Percentiles rank a stretch among this genome's conserved stretches.
Conservation (phyloP, 2,113 vertebrate species). For the Lichenostomus cassidix region DNA sequence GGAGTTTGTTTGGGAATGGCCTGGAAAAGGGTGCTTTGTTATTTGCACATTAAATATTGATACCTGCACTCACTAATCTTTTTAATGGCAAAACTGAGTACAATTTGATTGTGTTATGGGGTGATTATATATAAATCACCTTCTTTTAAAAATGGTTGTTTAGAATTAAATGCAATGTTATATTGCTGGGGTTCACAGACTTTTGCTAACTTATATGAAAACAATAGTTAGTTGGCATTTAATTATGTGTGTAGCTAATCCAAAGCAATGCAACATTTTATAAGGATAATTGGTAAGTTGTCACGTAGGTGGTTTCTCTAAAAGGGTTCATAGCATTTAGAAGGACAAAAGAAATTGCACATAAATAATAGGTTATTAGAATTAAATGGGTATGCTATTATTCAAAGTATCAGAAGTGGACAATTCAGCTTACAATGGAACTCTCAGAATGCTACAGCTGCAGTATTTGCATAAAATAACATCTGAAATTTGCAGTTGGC, state of each 20-base stretch:
- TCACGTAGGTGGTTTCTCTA: constrained; percentile 21
- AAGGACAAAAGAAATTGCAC: constrained; percentile 32
- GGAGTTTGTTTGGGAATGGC: not conserved
- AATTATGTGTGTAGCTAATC: constrained; percentile 14
- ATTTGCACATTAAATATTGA: not conserved
- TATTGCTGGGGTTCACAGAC: not conserved
- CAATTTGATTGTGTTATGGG: not conserved
- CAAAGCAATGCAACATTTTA: not conserved
- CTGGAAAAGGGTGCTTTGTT: not conserved
- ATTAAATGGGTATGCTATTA: constrained; percentile 3
- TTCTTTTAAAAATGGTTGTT: not conserved
- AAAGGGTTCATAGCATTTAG: constrained; percentile 17
- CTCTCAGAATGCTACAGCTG: not conserved
- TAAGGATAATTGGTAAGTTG: constrained; percentile 18
- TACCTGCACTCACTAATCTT: not conserved
- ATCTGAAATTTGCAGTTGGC: not conserved
- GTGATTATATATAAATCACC: not conserved
- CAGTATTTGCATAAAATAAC: constrained; percentile 17
- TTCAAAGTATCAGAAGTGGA: not conserved
- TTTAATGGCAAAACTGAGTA: not conserved
- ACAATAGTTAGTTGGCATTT: not conserved
- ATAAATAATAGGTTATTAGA: constrained; percentile 50
- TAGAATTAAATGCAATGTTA: not conserved
- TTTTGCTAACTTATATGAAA: not conserved
- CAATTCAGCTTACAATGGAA: constrained; percentile 1